phyloP scores from a whole-genome alignment of 1,140 invertebrate species.

The Macrobrachium nipponense region DNA sequence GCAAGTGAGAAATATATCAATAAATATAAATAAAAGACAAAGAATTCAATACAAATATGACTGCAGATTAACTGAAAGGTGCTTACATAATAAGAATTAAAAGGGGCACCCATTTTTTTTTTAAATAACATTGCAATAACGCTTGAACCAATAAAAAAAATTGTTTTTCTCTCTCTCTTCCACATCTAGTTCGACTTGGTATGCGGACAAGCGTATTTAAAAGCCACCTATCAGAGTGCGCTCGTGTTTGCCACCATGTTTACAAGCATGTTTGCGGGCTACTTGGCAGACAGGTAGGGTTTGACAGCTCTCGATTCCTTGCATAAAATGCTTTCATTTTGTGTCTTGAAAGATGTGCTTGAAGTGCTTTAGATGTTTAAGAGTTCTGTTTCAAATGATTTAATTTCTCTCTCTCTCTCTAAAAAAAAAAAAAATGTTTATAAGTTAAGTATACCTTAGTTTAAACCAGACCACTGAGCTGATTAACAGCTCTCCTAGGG shows the following conservation, averaged over 20 bases:
- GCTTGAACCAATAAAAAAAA: not conserved
- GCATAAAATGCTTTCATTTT: not conserved
- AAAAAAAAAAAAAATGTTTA: no score
- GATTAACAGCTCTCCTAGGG: no score
- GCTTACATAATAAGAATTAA: not conserved
- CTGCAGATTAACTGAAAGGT: not conserved
- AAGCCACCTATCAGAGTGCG: constrained; percentile 36
- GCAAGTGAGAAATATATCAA: not conserved
- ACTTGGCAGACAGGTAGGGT: constrained; percentile 37
- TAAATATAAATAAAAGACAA: not conserved
- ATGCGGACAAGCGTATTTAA: constrained; percentile 8
- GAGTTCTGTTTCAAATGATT: no score
- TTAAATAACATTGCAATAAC: not conserved
- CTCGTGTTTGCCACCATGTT: constrained; percentile 26
- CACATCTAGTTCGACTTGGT: constrained; percentile 27
- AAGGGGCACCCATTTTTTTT: not conserved
- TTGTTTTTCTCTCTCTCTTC: not conserved
- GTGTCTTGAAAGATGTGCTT: not conserved
- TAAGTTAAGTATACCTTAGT: no score
- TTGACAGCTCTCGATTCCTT: not conserved
- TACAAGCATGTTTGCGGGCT: constrained; percentile 21
- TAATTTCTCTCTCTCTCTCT: no score
- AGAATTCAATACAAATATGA: not conserved
- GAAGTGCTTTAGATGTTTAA: no score
- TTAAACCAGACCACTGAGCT: no score